A percentile compares a stretch with the other conserved stretches of the same genome.
Evolutionary conservation across 2,888 invertebrate species (phyloP).

Genomic region (Isotomurus palustris): DNA sequence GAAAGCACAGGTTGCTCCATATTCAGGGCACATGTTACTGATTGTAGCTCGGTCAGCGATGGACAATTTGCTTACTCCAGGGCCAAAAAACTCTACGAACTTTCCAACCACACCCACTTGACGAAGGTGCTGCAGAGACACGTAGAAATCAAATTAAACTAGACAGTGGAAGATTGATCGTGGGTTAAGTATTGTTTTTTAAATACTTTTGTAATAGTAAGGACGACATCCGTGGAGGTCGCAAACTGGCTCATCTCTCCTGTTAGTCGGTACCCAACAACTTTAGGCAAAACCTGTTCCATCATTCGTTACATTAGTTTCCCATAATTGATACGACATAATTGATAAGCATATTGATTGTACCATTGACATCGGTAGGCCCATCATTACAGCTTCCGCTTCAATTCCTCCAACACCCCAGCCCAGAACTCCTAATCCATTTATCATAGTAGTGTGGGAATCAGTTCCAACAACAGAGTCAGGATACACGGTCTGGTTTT

Average conservation of each 20-base stretch:
- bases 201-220: constrained; percentile 89
- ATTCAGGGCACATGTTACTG: constrained; percentile 98
- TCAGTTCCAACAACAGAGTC: constrained; percentile 96
- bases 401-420: constrained; percentile 98
- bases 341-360: too few species aligned
- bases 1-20: constrained; percentile 93
- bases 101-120: constrained; percentile 95
- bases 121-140: constrained; percentile 67
- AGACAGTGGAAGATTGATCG: not conserved
- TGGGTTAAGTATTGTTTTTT: not conserved
- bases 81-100: constrained; percentile 97
- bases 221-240: constrained; percentile 94
- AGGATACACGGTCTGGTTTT: constrained; percentile 64
- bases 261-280: constrained; percentile 85
- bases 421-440: constrained; percentile 91
- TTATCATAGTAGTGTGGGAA: constrained; percentile 99
- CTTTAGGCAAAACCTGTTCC: constrained; percentile 91
- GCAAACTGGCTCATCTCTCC: constrained; percentile 76
- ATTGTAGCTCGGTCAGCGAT: constrained; percentile 97
- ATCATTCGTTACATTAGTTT: too few species aligned
- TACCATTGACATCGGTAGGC: too few species aligned
- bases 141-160: not conserved
- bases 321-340: too few species aligned
- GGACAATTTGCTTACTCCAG: constrained; percentile 81
- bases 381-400: constrained; percentile 98